Evolutionary conservation across 1,140 invertebrate genomes (phyloP), one percentile per base, ranked within the genome.

Genomic region (Vanessa tameamea): DNA sequence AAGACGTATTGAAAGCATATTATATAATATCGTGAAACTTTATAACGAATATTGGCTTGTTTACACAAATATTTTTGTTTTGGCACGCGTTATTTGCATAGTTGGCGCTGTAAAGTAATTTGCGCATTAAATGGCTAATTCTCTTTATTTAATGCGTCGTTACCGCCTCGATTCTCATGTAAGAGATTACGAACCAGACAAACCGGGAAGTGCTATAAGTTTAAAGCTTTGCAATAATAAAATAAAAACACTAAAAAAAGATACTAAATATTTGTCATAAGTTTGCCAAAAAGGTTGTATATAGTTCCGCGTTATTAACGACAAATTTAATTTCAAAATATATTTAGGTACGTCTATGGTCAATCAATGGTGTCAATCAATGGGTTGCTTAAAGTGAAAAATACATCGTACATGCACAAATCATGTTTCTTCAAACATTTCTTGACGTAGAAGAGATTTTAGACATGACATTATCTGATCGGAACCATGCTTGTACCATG

Each of bases 91-190:
- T 16, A 20, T 57, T 68, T 7, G n/a, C 5, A 68, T 55, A 68
- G n/a, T 57, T 68, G 65, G 53, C 65, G 51, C 31, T 55, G 31
- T 47, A 55, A 3, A 51, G 65, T 53, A n/a, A 68, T 68, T 68
- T 53, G 51, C 51, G 65, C 51, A 23, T 68, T 37, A 68, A 55
- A 68, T 48, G 31, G 51, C 51, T 68, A 68, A 68, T 68, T 68
- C 53, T 55, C 65, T 43, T 55, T 55, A 59, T 68, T 68, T 68
- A 68, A 43, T 68, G 65, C 65, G 31, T 57, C 37, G 53, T 55
- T 53, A 55, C n/a, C 23, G 48, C 64, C 26, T 31, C 48, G 43
- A 51, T 53, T 26, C 47, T 53, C 64, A 51, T 51, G 64, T 66
- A 53, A 53, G 51, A 59, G 55, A 59, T 26, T 59, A 59, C 14